Conservation (phyloP, 64 coral and sea anemone genomes). For the Orbicella faveolata region DNA sequence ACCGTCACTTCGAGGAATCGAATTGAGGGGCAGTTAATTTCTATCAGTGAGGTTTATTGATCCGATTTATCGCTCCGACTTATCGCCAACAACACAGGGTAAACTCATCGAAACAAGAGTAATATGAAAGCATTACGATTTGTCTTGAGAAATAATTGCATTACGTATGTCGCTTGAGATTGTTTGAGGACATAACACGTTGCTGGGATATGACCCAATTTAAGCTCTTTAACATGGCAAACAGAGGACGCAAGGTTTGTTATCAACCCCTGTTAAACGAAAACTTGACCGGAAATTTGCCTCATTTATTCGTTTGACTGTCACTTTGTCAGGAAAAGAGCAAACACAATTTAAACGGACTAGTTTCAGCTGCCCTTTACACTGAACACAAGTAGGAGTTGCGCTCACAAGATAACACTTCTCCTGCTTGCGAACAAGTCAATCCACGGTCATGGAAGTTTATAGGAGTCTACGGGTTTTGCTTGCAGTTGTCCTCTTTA, state of each 20-base stretch:
- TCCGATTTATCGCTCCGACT: neutral
- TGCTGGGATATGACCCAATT: neutral
- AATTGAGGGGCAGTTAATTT: neutral
- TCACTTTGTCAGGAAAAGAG: constrained; percentile 6
- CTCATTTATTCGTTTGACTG: neutral
- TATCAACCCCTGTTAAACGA: neutral
- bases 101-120: neutral
- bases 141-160: constrained; percentile 24
- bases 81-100: neutral
- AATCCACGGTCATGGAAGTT: neutral
- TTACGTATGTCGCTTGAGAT: neutral
- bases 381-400: neutral
- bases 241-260: neutral
- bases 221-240: constrained; percentile 6
- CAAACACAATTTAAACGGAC: constrained; percentile 15
- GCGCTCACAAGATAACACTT: neutral
- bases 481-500: neutral
- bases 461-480: neutral
- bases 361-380: constrained; percentile 6
- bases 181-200: neutral
- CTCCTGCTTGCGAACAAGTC: neutral
- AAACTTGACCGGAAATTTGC: constrained; percentile 4
- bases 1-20: neutral
- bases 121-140: neutral
- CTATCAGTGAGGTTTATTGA: neutral